Conservation (phyloP, 1,140 invertebrate genomes). For the Camponotus floridanus region DNA sequence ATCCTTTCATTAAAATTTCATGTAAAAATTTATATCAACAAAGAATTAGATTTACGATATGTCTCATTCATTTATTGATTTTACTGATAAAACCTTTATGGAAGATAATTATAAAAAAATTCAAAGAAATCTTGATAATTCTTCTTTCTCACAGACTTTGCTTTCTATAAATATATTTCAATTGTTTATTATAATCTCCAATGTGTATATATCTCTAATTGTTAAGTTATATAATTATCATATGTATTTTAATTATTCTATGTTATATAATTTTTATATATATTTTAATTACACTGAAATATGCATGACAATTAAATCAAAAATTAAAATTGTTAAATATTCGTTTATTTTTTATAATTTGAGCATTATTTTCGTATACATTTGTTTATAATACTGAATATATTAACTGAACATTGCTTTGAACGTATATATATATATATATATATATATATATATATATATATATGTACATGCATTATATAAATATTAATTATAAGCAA, state of each 20-base stretch:
- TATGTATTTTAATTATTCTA: no score
- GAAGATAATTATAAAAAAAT: neutral
- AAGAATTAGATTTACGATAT: no score
- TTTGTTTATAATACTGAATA: no score
- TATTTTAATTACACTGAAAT: no score
- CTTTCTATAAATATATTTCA: neutral
- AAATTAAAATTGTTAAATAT: neutral
- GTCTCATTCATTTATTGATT: no score
- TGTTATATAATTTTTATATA: no score
- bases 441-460: neutral
- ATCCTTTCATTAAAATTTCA: no score
- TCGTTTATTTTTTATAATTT: no score
- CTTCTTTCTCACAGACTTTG: neutral
- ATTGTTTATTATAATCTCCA: neutral
- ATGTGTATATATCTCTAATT: neutral
- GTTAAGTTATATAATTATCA: neutral
- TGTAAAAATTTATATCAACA: no score
- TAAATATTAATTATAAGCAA: neutral
- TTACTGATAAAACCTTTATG: conserved; percentile 3
- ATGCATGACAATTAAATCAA: neutral
- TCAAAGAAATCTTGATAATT: neutral
- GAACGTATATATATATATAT: no score
- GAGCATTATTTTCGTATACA: no score
- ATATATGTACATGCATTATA: neutral
- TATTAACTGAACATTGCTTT: no score